These are phyloP conservation scores for Sesia bembeciformis DNA, from an alignment of 2,888 invertebrate species.

Conservation along the genomic window DNA sequence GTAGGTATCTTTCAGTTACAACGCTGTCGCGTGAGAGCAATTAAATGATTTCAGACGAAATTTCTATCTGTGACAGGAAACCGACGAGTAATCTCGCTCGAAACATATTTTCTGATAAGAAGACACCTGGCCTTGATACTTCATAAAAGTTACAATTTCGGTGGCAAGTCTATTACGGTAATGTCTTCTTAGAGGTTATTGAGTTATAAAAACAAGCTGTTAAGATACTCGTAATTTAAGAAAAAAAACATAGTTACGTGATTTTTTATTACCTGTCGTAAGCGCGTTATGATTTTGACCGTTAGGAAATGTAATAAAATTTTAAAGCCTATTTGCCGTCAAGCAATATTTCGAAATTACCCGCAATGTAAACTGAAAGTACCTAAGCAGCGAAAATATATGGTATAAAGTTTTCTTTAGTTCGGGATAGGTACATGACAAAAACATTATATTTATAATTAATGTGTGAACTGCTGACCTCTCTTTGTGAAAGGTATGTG, in stretches of 20 bases:
- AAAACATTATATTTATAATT: no score
- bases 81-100: background rate
- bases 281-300: constrained; percentile 64
- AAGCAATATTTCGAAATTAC: constrained; percentile 4
- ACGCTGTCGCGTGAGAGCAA: no score
- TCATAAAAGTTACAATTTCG: constrained; percentile 51
- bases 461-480: background rate
- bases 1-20: no score
- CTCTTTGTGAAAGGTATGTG: constrained; percentile 12
- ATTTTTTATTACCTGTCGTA: constrained; percentile 60
- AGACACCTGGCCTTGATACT: constrained; percentile 16
- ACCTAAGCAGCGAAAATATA: no score
- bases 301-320: constrained; percentile 54
- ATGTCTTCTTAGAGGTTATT: constrained; percentile 46
- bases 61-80: constrained; percentile 7
- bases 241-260: constrained; percentile 56
- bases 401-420: no score
- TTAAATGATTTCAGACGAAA: constrained; percentile 1
- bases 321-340: constrained; percentile 29
- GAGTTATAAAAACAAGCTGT: constrained; percentile 63
- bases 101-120: constrained; percentile 26
- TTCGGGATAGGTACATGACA: background rate
- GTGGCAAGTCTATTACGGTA: constrained; percentile 55
- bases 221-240: constrained; percentile 59
- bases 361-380: constrained; percentile 5